phyloP scores from a whole-genome alignment of 2,797 vertebrate genomes.

The Rachycentron canadum region DNA sequence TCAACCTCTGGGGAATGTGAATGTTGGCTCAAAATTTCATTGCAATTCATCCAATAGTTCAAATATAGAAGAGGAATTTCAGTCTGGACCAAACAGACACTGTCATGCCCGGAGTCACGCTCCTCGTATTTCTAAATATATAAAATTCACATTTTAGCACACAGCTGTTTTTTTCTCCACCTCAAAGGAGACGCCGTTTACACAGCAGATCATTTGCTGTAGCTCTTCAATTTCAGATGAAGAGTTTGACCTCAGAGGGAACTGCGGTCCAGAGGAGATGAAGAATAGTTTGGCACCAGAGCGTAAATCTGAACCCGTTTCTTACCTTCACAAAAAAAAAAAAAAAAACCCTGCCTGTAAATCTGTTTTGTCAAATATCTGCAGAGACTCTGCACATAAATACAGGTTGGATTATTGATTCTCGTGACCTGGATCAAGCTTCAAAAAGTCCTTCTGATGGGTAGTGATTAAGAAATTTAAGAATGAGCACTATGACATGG shows the following conservation, averaged over 20 bases:
- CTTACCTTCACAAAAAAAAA: background rate
- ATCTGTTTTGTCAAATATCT: background rate
- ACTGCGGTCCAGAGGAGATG: slow-evolving; percentile 10
- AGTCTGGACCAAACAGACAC: background rate
- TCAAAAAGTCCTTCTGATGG: background rate
- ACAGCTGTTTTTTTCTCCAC: background rate
- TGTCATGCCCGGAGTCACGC: background rate
- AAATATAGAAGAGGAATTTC: background rate
- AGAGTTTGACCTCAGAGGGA: slow-evolving; percentile 25
- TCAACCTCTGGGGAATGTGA: background rate
- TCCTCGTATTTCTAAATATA: background rate
- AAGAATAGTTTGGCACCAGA: slow-evolving; percentile 5
- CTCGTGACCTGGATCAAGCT: background rate
- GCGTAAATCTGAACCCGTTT: slow-evolving; percentile 15
- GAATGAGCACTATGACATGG: background rate
- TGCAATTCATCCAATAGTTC: background rate
- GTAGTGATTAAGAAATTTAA: background rate
- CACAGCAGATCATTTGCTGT: slow-evolving; percentile 8
- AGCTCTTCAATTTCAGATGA: slow-evolving; percentile 15
- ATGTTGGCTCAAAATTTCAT: background rate
- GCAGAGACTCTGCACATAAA: background rate
- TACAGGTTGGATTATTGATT: background rate
- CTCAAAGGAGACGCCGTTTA: slow-evolving; percentile 1
- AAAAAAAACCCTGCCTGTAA: background rate
- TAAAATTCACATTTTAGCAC: background rate